Evolutionary conservation across 2,113 vertebrate genomes (phyloP), one percentile per base, ranked within the genome.

Genomic region (Passer montanus): DNA sequence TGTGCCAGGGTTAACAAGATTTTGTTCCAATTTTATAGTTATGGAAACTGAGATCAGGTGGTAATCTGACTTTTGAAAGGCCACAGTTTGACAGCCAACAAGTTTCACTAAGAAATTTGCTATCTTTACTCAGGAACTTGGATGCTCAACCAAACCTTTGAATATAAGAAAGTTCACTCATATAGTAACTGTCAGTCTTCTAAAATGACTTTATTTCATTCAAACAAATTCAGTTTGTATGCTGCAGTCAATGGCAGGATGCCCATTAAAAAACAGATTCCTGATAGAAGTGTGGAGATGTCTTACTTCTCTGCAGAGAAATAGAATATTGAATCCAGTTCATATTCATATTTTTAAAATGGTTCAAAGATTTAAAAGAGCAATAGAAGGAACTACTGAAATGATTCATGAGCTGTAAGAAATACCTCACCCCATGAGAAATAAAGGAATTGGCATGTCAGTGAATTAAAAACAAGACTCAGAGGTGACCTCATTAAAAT

Each of bases 401-500:
- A 92, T 94, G 47, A 93, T 92, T 81, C 27, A 93, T 82, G 47
- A 81, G 44, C 28, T 33, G 23, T 68, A 69, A 85, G 88, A 94
- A 95, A 67, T 79, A 89, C 26, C 47, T 83, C 44, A 70, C 76
- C 78, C 70, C 78, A 33, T 50, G 91, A 93, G 60, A 95, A 87
- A 82, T 46, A 89, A 95, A 87, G 58, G 62, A 73, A 62, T 69
- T 66, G 67, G 50, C 35, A 73, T 74, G 39, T 43, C 81, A 73
- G 30, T 82, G 82, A 94, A 94, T 95, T 93, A 90, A 85, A 95
- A 94, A 41, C 78, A 91, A 94, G 87, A 76, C 55, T 95, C 26
- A 43, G 91, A 89, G 81, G 41, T 95, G 89, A 96, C 78, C 52
- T 91, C 46, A 88, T 93, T 94, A 90, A 76, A 93, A 69, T 69